Evolutionary conservation across 2,113 vertebrate genomes (phyloP).

Genomic region (Myotis davidii): DNA sequence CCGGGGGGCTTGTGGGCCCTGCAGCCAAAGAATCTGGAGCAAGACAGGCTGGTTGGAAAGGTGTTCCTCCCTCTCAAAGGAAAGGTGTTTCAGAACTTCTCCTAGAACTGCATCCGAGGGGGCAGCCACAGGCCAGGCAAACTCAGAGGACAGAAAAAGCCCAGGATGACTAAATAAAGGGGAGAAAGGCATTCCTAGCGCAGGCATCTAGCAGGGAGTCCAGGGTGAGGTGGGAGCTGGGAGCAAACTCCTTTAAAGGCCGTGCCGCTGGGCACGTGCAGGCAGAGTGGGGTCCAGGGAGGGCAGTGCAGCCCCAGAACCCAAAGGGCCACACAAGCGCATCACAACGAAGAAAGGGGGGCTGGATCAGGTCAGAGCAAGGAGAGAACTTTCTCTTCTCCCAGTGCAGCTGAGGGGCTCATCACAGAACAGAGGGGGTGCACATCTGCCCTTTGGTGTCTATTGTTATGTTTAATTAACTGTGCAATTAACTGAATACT

Average conservation of each 20-base stretch:
- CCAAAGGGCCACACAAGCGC: accelerated
- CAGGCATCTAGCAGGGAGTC: not conserved
- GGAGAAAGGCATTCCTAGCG: not conserved
- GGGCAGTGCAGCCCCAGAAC: not conserved
- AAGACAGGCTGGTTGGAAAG: not conserved
- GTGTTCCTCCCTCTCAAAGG: not conserved
- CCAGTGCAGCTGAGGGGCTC: accelerated
- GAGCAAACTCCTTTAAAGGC: not conserved
- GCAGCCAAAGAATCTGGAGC: not conserved
- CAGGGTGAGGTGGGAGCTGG: no score
- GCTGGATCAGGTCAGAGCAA: not conserved
- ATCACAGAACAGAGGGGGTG: accelerated
- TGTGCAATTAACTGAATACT: not conserved
- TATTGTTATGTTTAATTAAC: not conserved
- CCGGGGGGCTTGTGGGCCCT: not conserved
- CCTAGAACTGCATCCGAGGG: not conserved
- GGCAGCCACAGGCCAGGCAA: not conserved
- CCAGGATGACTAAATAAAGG: not conserved
- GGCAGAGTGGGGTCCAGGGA: not conserved
- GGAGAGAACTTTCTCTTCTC: not conserved
- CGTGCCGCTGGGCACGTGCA: accelerated
- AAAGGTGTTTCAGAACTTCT: not conserved
- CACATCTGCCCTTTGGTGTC: not conserved
- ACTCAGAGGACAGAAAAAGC: not conserved
- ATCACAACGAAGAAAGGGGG: accelerated